Conservation (phyloP, 1,140 invertebrate genomes). For the Macrobrachium nipponense region DNA sequence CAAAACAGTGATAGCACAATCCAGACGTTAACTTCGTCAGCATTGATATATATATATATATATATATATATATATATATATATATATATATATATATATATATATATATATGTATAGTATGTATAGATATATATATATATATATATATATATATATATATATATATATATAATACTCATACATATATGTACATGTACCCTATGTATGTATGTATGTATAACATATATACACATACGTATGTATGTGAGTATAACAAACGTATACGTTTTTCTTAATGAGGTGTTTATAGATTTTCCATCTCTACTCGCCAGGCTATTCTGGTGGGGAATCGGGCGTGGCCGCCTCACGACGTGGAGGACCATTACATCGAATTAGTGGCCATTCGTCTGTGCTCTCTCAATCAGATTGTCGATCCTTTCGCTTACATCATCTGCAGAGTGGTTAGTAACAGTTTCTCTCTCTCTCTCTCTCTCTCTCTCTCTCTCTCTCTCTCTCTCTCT, state of each 20-base stretch:
- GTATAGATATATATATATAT: no score
- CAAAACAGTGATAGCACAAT: no score
- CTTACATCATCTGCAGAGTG: conserved; percentile 51
- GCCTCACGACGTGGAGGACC: conserved; percentile 23
- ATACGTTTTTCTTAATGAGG: not conserved
- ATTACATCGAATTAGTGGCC: conserved; percentile 25
- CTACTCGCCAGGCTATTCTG: conserved; percentile 2
- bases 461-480: no score
- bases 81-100: not conserved
- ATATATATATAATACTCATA: not conserved
- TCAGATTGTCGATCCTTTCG: conserved; percentile 50
- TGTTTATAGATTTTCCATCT: not conserved
- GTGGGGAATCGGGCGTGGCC: conserved; percentile 2
- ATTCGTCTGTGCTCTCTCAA: conserved; percentile 35
- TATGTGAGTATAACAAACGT: not conserved
- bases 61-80: not conserved
- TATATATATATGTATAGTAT: not conserved
- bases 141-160: not conserved
- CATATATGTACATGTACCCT: no score
- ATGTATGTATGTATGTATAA: not conserved
- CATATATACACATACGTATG: not conserved
- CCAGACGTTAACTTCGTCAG: no score
- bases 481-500: no score
- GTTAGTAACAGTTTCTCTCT: conserved; percentile 9
- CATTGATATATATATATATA: not conserved